Evolutionary conservation across 92 coral and sea anemone species (phyloP), one percentile per base, ranked within the genome.

Genomic region (Epizoanthus stellaris): DNA sequence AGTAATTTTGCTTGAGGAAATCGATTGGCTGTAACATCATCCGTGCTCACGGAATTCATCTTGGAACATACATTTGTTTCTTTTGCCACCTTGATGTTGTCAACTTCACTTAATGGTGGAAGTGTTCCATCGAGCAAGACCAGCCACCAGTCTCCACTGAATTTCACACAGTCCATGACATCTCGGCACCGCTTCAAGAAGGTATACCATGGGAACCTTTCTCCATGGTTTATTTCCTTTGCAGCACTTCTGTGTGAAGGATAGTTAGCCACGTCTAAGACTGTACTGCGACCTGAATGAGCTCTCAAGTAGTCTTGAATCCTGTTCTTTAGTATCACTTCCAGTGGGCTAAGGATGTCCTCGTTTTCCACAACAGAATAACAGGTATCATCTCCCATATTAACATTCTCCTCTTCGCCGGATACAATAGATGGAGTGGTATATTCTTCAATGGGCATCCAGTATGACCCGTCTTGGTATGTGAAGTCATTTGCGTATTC

Each of bases 301-400:
- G 58, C 82, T 59, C 49, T 77, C 82, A 77, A 77, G 45, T 60
- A 77, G 39, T 56, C 34, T 39, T 14, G 10, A 77, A 77, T 61
- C 58, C 38, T 61, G 58, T 77, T 61, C 70, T 60, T 60, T 23
- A 77, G 42, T 23, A 60, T 19, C 49, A 3, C 17, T 62, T 77
- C 82, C 20, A 77, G 82, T 7, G 82, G 70, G 14, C 58, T 60
- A 43, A 77, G 15, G 40, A 0, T 40, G 52, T 14, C 30, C 10
- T 47, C 9, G 68, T 63, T 36, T 60, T 76, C 69, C 66, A 16
- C 17, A n/a, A 9, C 4, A 0, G 54, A 9, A 36, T 19, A n/a
- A 10, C 49, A n/a, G 20, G 40, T 16, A n/a, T 77, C 70, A 17
- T 38, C 30, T n/a, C 63, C 49, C n/a, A 45, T 42, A 40, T 4